Percentiles rank a stretch among this genome's conserved stretches.
Evolutionary conservation across 2,888 invertebrate genomes (phyloP).

Genomic region (Apoda limacodes): DNA sequence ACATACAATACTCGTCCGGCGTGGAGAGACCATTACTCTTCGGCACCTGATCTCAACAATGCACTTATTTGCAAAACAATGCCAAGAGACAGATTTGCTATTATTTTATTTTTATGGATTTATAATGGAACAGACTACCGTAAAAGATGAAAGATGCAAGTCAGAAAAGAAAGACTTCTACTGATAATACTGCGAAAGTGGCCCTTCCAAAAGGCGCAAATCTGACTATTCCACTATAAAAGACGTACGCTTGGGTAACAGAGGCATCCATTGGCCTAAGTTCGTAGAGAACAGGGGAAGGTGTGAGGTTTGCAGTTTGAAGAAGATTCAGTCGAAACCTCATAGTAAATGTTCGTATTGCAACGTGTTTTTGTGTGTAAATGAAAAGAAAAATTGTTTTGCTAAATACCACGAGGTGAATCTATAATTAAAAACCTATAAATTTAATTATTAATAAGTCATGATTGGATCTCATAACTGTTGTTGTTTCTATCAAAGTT

Average conservation of each 20-base stretch:
- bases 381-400: conserved; percentile 10
- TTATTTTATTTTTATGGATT: conserved; percentile 5
- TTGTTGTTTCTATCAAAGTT: no score
- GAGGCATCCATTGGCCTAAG: conserved; percentile 22
- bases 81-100: not conserved
- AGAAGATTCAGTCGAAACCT: conserved; percentile 19
- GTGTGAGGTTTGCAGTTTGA: conserved; percentile 17
- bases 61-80: not conserved
- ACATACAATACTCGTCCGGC: not conserved
- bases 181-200: conserved; percentile 3
- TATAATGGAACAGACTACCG: conserved; percentile 3
- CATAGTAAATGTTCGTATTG: no score
- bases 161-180: no score
- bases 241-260: no score
- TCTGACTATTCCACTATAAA: no score
- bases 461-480: no score
- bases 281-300: conserved; percentile 17
- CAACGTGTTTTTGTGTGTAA: conserved; percentile 14
- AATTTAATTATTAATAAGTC: no score
- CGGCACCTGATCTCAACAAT: conserved; percentile 1
- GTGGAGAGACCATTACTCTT: not conserved
- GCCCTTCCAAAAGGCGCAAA: conserved; percentile 20
- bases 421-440: no score
- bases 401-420: no score
- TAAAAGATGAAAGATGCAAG: conserved; percentile 17